Conservation (phyloP, 2,113 vertebrate genomes). For the Hippocampus comes region DNA sequence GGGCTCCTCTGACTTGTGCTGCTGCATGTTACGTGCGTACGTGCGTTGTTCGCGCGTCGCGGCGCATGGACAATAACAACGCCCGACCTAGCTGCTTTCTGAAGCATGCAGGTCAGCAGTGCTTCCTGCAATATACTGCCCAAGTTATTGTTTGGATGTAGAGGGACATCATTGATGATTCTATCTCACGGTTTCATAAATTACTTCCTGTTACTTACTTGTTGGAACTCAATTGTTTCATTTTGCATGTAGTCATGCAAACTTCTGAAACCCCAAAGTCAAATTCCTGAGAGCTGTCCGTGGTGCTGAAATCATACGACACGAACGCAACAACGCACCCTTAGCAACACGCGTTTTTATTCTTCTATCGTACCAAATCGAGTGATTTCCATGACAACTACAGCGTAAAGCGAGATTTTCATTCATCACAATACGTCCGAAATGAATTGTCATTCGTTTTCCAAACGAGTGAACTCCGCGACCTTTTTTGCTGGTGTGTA, state of each 20-base stretch:
- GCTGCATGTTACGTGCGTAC: slow-evolving; percentile 31
- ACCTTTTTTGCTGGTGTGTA: not conserved
- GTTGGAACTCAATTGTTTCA: no score
- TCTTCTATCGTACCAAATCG: not conserved
- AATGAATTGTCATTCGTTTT: not conserved
- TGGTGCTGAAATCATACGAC: slow-evolving; percentile 26
- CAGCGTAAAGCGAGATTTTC: not conserved
- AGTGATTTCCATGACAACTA: not conserved
- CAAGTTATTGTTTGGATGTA: not conserved
- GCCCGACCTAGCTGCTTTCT: slow-evolving; percentile 40
- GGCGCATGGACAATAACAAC: slow-evolving; percentile 25
- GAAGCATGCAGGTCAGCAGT: slow-evolving; percentile 33
- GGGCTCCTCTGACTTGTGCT: slow-evolving; percentile 35
- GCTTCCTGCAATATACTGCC: not conserved
- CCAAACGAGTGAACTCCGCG: not conserved
- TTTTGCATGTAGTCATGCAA: not conserved
- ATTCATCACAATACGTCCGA: not conserved
- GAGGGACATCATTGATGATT: not conserved
- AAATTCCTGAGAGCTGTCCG: slow-evolving; percentile 22
- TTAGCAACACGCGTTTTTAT: not conserved
- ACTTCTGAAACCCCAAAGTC: not conserved
- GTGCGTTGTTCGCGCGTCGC: slow-evolving; percentile 1
- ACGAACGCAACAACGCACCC: not conserved
- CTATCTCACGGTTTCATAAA: no score
- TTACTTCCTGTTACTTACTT: no score